Conservation (phyloP, 2,797 vertebrate species). For the Onychomys torridus region DNA sequence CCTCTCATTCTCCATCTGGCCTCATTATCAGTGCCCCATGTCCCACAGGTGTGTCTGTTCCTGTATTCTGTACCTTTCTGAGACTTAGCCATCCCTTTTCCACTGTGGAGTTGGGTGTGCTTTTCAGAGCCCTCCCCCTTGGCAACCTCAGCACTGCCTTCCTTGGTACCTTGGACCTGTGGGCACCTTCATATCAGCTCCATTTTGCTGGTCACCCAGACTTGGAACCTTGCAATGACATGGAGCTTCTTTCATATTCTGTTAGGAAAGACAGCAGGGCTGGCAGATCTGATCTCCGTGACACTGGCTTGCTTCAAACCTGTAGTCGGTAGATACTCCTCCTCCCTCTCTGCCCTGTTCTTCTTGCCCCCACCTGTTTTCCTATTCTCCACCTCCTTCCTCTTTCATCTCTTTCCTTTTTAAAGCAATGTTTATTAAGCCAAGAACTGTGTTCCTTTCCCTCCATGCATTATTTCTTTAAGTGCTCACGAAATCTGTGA, state of each 20-base stretch:
- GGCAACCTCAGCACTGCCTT: neutral
- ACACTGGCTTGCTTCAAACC: neutral
- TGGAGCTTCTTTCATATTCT: neutral
- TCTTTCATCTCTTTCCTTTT: neutral
- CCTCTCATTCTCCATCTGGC: neutral
- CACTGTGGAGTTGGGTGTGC: neutral
- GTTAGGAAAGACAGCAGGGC: neutral
- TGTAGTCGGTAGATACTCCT: neutral
- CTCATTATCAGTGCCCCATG: neutral
- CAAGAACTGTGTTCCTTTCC: neutral
- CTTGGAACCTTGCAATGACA: neutral
- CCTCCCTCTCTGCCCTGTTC: no score
- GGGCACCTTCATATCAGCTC: neutral
- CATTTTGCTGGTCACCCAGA: neutral
- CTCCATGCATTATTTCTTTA: neutral
- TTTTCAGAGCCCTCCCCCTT: neutral
- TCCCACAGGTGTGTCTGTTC: neutral
- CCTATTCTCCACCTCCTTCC: neutral
- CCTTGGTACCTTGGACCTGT: neutral
- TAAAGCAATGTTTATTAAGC: conserved; percentile 7
- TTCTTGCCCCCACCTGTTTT: neutral
- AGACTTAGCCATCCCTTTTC: neutral
- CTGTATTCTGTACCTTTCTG: neutral
- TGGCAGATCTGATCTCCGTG: neutral
- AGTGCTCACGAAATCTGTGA: neutral